Evolutionary conservation across 2,888 invertebrate species (phyloP), one percentile per base, ranked within the genome.

Genomic region (Eudemis profundana): DNA sequence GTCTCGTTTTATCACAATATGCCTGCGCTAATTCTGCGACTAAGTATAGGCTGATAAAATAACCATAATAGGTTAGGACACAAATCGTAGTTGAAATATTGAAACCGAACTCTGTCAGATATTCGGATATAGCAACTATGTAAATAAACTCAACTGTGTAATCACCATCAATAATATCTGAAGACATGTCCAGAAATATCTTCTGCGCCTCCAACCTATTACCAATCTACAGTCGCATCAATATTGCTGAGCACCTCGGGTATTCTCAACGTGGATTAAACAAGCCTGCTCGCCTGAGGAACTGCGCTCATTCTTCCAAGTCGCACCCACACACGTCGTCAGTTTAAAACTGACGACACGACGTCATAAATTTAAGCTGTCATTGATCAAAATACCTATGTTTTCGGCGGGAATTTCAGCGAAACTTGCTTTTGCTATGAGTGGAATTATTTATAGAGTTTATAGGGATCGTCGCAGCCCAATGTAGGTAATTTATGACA

Each of bases 301-400:
- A 47, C 60, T 47, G 65, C 51, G 51, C 65, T 29, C 40, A 19
- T 14, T 38, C 21, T 42, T 27, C 51, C 27, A 59, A 53, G 50
- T 36, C 49, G 59, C 53, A 49, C 64, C 56, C 60, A 61, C 67
- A 54, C 50, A 50, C 63, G 4, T 36, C 40, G 60, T 36, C 49
- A 63, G 27, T 67, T 46, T 50, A 64, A 68, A 60, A 56, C 44
- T 36, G 54, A 53, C 42, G 51, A 23, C 42, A 60, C 19, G 50
- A 29, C 50, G 46, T 49, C 27, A 17, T 44, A 54, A 42, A 54
- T 54, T 15, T 10, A 21, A 27, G 42, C 27, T 54, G 42, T 27
- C 42, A 42, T 42, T 54, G 54, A 54, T 54, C 42, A 54, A 44
- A 38, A 59, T 51, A 60, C 27, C 15, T 42, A 3, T 44, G 51